A percentile compares a stretch with the other conserved stretches of the same genome.
Evolutionary conservation across 2,888 invertebrate species (phyloP).

Genomic region (Tiliacea citrago): DNA sequence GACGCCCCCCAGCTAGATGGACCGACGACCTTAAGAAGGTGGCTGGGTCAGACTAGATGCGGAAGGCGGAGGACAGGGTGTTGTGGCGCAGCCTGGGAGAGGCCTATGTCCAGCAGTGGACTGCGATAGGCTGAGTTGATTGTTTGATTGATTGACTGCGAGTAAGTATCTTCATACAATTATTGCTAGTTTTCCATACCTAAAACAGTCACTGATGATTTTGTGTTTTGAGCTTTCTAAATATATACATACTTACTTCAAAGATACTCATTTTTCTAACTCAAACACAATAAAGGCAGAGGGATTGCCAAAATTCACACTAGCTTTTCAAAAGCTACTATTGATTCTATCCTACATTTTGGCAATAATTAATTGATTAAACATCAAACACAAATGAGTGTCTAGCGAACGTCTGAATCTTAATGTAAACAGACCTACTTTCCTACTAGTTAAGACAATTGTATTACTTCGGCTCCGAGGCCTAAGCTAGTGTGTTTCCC

Average conservation of each 20-base stretch:
- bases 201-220: not conserved
- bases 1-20: too few relatives aligned
- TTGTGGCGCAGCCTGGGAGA: too few relatives aligned
- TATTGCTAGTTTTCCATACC: not conserved
- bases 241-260: not conserved
- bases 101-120: too few relatives aligned
- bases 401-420: conserved; percentile 57
- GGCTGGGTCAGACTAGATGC: too few relatives aligned
- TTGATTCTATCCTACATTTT: conserved; percentile 23
- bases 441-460: conserved; percentile 23
- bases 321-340: conserved; percentile 9
- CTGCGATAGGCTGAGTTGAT: too few relatives aligned
- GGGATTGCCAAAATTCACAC: conserved; percentile 14
- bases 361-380: conserved; percentile 38
- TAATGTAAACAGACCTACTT: conserved; percentile 52
- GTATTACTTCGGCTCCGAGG: conserved; percentile 27
- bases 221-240: not conserved
- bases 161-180: not conserved
- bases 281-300: not conserved
- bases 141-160: too few relatives aligned
- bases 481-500: not conserved
- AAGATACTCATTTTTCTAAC: not conserved
- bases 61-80: too few relatives aligned
- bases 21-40: too few relatives aligned
- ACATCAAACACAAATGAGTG: conserved; percentile 36